Evolutionary conservation across 2,797 vertebrate species (phyloP).

Genomic region (Manis pentadactyla): DNA sequence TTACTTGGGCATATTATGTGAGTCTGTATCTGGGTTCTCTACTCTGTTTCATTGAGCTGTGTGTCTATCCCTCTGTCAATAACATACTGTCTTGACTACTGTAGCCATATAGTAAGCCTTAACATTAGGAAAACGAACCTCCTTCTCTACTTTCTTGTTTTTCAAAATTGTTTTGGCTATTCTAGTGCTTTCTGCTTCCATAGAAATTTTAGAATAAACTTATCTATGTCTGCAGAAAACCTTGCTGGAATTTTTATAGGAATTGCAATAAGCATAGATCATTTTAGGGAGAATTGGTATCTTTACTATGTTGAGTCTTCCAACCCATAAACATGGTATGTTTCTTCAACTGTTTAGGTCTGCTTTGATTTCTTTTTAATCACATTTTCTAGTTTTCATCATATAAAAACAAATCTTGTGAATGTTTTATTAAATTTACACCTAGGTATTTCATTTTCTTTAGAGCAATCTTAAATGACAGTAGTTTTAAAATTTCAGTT

Average conservation of each 20-base stretch:
- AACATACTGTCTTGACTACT: neutral
- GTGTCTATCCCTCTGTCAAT: neutral
- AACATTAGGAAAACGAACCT: neutral
- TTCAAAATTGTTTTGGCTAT: neutral
- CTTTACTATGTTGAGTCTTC: neutral
- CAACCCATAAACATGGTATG: neutral
- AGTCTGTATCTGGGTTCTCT: neutral
- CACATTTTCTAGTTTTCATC: neutral
- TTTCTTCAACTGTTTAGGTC: neutral
- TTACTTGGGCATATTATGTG: neutral
- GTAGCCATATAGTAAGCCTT: neutral
- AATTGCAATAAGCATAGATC: neutral
- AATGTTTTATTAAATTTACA: neutral
- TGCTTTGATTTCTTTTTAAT: neutral
- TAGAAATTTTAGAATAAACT: neutral
- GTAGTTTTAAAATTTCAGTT: neutral
- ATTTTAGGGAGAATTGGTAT: neutral
- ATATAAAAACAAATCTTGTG: neutral
- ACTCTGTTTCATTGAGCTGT: neutral
- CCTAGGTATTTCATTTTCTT: neutral
- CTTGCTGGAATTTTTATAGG: neutral
- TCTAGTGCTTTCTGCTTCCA: neutral
- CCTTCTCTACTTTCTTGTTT: neutral
- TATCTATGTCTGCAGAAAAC: neutral
- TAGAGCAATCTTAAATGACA: neutral